Base-by-base conservation (phyloP, 2,888 invertebrate genomes). In the Morpho deidamia region DNA sequence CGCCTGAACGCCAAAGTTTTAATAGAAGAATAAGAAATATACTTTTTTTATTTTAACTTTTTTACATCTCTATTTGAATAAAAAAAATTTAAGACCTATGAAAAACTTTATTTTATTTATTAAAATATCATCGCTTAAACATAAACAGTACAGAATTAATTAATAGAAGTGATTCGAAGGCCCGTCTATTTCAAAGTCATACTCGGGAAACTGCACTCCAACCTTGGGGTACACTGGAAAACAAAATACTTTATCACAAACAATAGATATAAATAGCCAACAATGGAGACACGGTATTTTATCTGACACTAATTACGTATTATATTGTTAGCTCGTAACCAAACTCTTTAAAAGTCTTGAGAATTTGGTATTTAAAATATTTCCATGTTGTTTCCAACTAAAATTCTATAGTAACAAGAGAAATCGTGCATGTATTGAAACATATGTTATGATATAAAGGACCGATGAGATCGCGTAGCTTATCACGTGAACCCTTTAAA, bases 221-320 rank as follows among this genome's bases (percentile, higher is more conserved):
- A 66, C 66, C 59, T 76, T 80, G n/a, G 79, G 70, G 63, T 72
- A 81, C 52, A 78, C 88, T 87, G 83, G 38, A 81, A 83, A 54
- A 61, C 50, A 69, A 65, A 66, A 52, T 57, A 59, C 56, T 51
- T 59, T 51, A 37, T 58, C 57, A 47, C 49, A 62, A 63, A 66
- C 42, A 52, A 55, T 50, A 63, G 40, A 10, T 49, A 49, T 38
- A 38, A 50, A 38, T 44, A 43, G 43, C 63, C 58, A 66, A 62
- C 58, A 58, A 64, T 61, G 48, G 61, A 45, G 50, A 42, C 44
- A 54, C 43, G 59, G 44, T 67, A 69, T 66, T 69, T 69, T 67
- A 66, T 67, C 65, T 67, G 62, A 63, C 63, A 65, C 65, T 74
- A 74, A 77, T 73, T 71, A 65, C 63, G 56, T 53, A 51, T 53